Conservation (phyloP, 2,113 vertebrate species). For the Charina bottae region DNA sequence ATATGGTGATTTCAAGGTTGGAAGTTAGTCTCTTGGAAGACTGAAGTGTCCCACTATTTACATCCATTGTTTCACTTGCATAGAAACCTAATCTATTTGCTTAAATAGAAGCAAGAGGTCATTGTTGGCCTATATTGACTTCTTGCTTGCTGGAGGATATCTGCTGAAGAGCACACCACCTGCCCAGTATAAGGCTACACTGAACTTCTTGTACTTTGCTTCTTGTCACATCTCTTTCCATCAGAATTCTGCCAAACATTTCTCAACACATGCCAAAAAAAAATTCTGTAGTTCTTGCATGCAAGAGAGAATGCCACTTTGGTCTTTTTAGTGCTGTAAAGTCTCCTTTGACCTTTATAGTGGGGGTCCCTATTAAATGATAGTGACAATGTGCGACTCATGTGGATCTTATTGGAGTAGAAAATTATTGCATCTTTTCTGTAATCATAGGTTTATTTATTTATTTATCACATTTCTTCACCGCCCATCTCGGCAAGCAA, state of each 20-base stretch:
- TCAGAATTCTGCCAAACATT: neutral
- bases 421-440: neutral
- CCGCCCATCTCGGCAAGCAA: too few species aligned
- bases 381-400: fast-evolving
- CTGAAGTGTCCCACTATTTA: neutral
- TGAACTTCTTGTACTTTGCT: neutral
- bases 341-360: neutral
- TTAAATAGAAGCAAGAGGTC: neutral
- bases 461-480: too few species aligned
- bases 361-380: fast-evolving
- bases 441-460: neutral
- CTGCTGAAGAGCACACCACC: neutral
- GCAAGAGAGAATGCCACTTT: slow-evolving; percentile 16
- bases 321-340: neutral
- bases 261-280: neutral
- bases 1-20: neutral
- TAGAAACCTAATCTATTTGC: neutral
- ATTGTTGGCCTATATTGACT: neutral
- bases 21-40: neutral
- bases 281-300: neutral
- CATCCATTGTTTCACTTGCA: neutral
- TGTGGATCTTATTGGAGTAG: neutral
- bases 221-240: neutral
- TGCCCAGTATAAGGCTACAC: neutral
- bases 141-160: neutral